Conservation (phyloP, 2,113 vertebrate genomes). For the Takifugu bimaculatus region DNA sequence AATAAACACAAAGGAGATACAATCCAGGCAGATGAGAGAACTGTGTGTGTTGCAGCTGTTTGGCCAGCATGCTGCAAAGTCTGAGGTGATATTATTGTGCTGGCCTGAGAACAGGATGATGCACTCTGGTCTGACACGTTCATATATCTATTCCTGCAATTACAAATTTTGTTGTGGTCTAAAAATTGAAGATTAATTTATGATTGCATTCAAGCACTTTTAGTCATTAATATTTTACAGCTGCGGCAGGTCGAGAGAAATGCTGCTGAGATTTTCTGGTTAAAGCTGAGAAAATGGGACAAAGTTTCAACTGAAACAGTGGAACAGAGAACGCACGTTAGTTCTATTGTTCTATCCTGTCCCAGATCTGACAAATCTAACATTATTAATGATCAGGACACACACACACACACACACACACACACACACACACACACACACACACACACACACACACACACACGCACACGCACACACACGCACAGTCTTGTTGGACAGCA, state of each 20-base stretch:
- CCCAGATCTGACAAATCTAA: slow-evolving; percentile 60
- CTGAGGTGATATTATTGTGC: too few relatives aligned
- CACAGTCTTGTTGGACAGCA: slow-evolving; percentile 41
- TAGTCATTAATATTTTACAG: too few relatives aligned
- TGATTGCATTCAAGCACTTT: neutral
- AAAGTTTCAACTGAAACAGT: neutral
- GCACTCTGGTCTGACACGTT: too few relatives aligned
- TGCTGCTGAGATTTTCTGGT: slow-evolving; percentile 8
- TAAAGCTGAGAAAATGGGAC: slow-evolving; percentile 9
- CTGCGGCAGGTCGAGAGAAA: neutral
- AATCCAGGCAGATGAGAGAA: too few relatives aligned
- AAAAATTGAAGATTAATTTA: too few relatives aligned
- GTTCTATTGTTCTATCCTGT: slow-evolving; percentile 61
- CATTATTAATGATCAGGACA: slow-evolving; percentile 52
- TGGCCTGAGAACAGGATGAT: too few relatives aligned
- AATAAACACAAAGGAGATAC: too few relatives aligned
- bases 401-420: slow-evolving; percentile 14
- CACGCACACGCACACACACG: slow-evolving; percentile 5
- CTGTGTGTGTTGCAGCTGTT: too few relatives aligned
- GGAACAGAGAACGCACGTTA: slow-evolving; percentile 20
- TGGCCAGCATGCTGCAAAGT: too few relatives aligned
- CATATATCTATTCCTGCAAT: too few relatives aligned
- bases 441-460: slow-evolving; percentile 13
- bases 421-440: slow-evolving; percentile 1
- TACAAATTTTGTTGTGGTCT: too few relatives aligned